phyloP scores from a whole-genome alignment of 2,888 invertebrate genomes.

The Acanthosepion esculentum region DNA sequence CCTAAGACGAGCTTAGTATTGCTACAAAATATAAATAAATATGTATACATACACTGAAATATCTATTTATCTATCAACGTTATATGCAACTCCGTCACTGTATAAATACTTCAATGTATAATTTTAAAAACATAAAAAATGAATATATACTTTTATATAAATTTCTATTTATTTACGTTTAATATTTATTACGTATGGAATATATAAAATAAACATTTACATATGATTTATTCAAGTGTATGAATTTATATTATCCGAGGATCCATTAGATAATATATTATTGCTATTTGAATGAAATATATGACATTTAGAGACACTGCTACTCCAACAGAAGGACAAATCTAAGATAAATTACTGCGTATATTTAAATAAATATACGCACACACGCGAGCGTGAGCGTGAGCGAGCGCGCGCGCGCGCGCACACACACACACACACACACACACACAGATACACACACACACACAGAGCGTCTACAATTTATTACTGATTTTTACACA shows the following conservation, averaged over 20 bases:
- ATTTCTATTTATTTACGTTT: background rate
- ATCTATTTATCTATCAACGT: background rate
- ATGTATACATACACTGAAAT: background rate
- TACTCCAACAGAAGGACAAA: background rate
- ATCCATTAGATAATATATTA: background rate
- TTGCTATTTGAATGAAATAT: background rate
- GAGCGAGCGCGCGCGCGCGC: too few species aligned
- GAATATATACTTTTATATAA: background rate
- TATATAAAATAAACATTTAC: background rate
- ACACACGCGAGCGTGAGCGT: background rate
- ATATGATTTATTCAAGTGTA: conserved; percentile 1
- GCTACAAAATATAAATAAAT: background rate
- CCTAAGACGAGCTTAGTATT: too few species aligned
- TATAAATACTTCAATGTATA: background rate
- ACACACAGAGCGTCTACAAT: too few species aligned
- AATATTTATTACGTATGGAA: background rate
- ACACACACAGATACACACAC: background rate
- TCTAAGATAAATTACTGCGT: background rate
- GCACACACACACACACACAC: background rate
- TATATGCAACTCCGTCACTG: background rate
- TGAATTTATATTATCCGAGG: background rate
- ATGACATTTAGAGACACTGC: background rate
- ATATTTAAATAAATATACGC: background rate
- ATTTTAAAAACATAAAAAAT: background rate
- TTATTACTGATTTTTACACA: too few species aligned